Conservation (phyloP, 2,888 invertebrate genomes). For the Lepetodrilus schrolli region DNA sequence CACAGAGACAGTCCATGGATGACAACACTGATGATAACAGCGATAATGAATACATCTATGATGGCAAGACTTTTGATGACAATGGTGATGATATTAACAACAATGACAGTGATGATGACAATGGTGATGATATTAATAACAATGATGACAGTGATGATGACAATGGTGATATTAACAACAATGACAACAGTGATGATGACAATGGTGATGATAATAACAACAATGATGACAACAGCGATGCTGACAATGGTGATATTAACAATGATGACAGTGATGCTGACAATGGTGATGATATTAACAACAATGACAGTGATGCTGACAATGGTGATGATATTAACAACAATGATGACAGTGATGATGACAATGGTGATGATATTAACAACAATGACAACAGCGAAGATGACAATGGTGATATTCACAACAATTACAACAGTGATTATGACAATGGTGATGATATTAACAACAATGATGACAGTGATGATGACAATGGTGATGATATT, state of each 20-base stretch:
- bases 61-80: no score
- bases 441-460: neutral
- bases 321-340: neutral
- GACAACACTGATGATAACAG: no score
- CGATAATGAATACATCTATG: no score
- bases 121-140: neutral
- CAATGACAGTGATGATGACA: neutral
- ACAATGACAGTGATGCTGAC: neutral
- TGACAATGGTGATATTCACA: neutral
- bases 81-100: neutral
- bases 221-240: neutral
- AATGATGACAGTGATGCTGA: neutral
- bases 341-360: conserved; percentile 3
- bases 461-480: neutral
- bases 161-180: no score
- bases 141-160: neutral
- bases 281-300: neutral
- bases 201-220: no score
- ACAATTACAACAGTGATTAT: neutral
- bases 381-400: neutral
- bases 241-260: neutral
- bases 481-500: neutral
- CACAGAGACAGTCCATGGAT: no score
- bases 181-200: no score
- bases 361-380: neutral